phyloP scores from a whole-genome alignment of 2,888 invertebrate species.

The Drosophila atripex region DNA sequence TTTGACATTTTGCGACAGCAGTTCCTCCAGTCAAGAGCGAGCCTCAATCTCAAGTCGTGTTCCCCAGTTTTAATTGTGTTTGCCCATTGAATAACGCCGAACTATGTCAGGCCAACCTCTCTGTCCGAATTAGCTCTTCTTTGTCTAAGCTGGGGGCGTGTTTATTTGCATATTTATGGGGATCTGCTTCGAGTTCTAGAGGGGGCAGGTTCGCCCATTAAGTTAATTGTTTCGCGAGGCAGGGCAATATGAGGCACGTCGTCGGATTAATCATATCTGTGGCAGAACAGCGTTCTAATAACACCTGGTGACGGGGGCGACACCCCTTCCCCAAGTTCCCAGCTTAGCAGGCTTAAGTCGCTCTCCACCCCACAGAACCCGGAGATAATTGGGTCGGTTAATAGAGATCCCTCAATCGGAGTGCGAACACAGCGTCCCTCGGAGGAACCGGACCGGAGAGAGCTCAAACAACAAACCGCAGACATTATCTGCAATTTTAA shows the following conservation, averaged over 20 bases:
- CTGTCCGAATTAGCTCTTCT: conserved; percentile 32
- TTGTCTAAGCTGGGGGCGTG: conserved; percentile 29
- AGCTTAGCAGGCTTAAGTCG: conserved; percentile 9
- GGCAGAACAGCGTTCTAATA: not conserved
- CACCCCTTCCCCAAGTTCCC: not conserved
- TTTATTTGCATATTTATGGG: conserved; percentile 47
- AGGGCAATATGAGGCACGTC: conserved; percentile 1
- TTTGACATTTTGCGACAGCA: conserved; percentile 58
- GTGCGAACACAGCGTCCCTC: conserved; percentile 18
- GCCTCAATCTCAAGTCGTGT: conserved; percentile 53
- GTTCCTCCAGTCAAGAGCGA: conserved; percentile 57
- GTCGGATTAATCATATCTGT: not conserved
- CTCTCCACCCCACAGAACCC: not conserved
- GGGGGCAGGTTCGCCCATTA: conserved; percentile 11
- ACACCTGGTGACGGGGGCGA: not conserved
- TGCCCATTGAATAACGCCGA: conserved; percentile 66
- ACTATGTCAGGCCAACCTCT: conserved; percentile 54
- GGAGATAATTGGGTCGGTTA: conserved; percentile 38
- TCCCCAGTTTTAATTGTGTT: conserved; percentile 64
- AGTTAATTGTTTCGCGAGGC: not conserved
- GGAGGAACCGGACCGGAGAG: not conserved
- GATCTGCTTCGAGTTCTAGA: not conserved
- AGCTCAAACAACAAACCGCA: conserved; percentile 53
- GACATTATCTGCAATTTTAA: conserved; percentile 64
- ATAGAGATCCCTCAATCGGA: conserved; percentile 31